Percentiles rank a stretch among this genome's conserved stretches.
Conservation (phyloP, 2,888 invertebrate species). For the Erebia epiphron region DNA sequence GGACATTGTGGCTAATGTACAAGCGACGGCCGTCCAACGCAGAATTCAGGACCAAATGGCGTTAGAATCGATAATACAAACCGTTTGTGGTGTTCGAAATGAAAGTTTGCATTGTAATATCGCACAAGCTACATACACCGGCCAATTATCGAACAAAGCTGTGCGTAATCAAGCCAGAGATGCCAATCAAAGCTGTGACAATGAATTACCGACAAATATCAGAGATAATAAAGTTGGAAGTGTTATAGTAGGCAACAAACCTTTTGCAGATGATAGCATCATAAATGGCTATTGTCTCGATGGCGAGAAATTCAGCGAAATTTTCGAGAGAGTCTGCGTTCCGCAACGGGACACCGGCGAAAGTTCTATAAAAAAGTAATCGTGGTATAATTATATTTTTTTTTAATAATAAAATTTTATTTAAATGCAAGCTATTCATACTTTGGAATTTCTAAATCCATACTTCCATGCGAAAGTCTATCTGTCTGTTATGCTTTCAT, state of each 20-base stretch:
- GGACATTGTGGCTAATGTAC: constrained; percentile 70
- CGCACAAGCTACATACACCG: constrained; percentile 40
- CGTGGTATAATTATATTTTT: background rate
- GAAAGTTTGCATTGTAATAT: constrained; percentile 41
- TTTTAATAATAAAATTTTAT: background rate
- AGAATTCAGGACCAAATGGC: constrained; percentile 70
- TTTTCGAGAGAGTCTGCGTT: constrained; percentile 68
- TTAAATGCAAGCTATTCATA: background rate
- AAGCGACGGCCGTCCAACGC: constrained; percentile 71
- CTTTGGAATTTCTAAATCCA: background rate
- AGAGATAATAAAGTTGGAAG: constrained; percentile 57
- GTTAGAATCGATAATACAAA: constrained; percentile 66
- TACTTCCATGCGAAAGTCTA: background rate
- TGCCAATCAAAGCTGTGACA: constrained; percentile 50
- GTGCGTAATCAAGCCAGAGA: constrained; percentile 52
- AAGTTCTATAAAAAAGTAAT: constrained; percentile 15
- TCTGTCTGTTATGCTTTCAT: too few species aligned
- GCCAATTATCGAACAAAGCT: constrained; percentile 50
- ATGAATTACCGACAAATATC: constrained; percentile 53
- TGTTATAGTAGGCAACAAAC: constrained; percentile 52
- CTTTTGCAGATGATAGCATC: constrained; percentile 57
- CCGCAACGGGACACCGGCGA: constrained; percentile 65
- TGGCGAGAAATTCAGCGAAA: constrained; percentile 63
- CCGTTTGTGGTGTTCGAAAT: constrained; percentile 56
- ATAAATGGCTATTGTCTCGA: constrained; percentile 62